Base-by-base conservation (phyloP, 2,113 vertebrate species). In the Vidua chalybeata region DNA sequence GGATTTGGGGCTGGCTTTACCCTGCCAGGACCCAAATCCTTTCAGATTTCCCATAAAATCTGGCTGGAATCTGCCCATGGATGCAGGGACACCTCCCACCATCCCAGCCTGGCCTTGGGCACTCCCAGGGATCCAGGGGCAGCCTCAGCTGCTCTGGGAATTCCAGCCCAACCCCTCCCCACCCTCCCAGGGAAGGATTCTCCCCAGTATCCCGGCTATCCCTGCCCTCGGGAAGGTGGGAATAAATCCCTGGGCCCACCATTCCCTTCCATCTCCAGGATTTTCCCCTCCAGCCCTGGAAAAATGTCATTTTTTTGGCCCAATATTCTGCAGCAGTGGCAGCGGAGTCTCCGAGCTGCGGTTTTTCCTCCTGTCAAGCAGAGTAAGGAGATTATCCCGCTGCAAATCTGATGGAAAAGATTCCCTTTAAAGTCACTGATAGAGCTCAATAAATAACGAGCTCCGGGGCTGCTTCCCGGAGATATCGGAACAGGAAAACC, bases 351-450 rank as follows among this genome's bases (percentile, higher is more conserved):
- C 26, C 15, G 9, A 20, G 2, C 71, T 21, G 73, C 46, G 93
- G 24, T 20, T 93, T 87, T 84, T 74, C 78, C 77, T 58, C 58
- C 82, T 39, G 49, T 72, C 83, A 28, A 13, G 48, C 49, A 30
- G n/a, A 26, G 58, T 55, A 33, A 89, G 87, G 75, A 91, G 76
- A 68, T 89, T 68, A 69, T 71, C 46, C 8, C 2, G 0, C 89
- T 82, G 87, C 82, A 92, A 83, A 89, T 74, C 91, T 69, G 35
- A 90, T 79, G 43, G 59, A 22, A 67, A 80, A 96, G 84, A 87
- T 94, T 94, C 85, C 94, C 90, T 82, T 84, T 71, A 52, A 89
- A 91, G 92, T 58, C 64, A 28, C 39, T 30, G 84, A 79, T 67
- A 20, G 74, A 94, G 62, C 81, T 96, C 58, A 37, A 80, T 75